phyloP scores from a whole-genome alignment of 2,113 vertebrate species.

The Strigops habroptila region DNA sequence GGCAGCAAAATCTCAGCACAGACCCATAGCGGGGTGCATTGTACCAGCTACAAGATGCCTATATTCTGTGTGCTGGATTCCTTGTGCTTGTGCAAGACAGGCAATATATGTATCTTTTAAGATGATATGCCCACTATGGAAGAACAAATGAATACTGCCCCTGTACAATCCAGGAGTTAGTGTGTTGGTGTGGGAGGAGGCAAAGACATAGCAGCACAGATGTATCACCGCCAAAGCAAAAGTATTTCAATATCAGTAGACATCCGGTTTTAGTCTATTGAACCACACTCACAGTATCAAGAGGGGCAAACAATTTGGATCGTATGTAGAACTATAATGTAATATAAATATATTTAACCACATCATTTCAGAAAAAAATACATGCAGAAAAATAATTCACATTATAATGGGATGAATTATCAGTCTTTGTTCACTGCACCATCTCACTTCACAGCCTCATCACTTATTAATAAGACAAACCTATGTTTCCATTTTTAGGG shows the following conservation, averaged over 20 bases:
- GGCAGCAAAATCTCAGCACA: not conserved
- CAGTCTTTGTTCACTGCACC: not conserved
- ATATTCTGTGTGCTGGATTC: not conserved
- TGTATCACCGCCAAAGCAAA: not conserved
- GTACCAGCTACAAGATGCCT: not conserved
- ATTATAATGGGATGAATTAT: not conserved
- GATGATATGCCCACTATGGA: not conserved
- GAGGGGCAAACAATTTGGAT: not conserved
- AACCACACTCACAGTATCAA: not conserved
- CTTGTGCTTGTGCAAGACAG: not conserved
- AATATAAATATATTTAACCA: not conserved
- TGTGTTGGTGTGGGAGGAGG: accelerated
- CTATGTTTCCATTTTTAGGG: not conserved
- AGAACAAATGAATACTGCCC: not conserved
- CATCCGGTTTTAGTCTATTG: not conserved
- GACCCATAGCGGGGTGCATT: not conserved
- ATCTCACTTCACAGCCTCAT: not conserved
- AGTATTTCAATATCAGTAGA: not conserved
- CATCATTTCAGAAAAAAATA: not conserved
- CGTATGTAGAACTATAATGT: not conserved
- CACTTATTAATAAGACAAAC: not conserved
- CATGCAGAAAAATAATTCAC: not conserved
- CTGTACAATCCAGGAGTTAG: not conserved
- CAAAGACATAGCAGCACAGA: not conserved
- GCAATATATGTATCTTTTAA: not conserved